phyloP scores from a whole-genome alignment of 37 sponge, comb jelly and placozoan species.

The Haliclona indistincta region DNA sequence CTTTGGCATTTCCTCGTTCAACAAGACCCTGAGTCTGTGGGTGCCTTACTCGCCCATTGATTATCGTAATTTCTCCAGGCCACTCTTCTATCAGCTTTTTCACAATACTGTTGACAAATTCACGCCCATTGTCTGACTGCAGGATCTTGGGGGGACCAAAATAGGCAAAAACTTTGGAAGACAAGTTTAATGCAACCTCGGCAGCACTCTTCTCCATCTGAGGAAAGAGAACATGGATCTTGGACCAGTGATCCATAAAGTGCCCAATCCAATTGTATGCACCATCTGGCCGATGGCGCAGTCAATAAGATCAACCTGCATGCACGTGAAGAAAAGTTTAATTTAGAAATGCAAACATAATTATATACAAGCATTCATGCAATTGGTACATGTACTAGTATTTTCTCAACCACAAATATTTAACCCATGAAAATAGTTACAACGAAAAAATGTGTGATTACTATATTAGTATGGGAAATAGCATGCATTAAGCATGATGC shows the following conservation, averaged over 20 bases:
- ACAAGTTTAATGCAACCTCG: conserved; percentile 9
- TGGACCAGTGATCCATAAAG: conserved; percentile 28
- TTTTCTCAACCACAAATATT: too few species aligned
- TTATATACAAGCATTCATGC: too few species aligned
- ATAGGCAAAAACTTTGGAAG: conserved; percentile 15
- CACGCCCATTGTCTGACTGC: conserved; percentile 15
- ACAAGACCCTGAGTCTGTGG: conserved; percentile 22
- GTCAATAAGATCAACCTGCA: conserved; percentile 42
- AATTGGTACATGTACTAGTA: too few species aligned
- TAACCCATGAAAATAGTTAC: too few species aligned
- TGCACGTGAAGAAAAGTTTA: too few species aligned
- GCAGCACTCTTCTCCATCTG: conserved; percentile 10
- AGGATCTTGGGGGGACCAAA: conserved; percentile 19
- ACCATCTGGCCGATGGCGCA: conserved; percentile 25
- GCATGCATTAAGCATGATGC: too few species aligned
- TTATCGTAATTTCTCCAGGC: conserved; percentile 6
- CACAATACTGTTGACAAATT: conserved; percentile 23
- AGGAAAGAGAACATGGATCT: conserved; percentile 17
- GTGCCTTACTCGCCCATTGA: conserved; percentile 17
- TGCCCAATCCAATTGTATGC: conserved; percentile 21
- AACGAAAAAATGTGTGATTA: too few species aligned
- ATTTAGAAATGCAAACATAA: too few species aligned
- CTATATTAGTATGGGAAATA: too few species aligned
- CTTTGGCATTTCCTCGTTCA: conserved; percentile 12
- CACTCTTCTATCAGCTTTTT: not conserved